Conservation (phyloP, 1,140 invertebrate genomes). For the Drosophila sechellia region DNA sequence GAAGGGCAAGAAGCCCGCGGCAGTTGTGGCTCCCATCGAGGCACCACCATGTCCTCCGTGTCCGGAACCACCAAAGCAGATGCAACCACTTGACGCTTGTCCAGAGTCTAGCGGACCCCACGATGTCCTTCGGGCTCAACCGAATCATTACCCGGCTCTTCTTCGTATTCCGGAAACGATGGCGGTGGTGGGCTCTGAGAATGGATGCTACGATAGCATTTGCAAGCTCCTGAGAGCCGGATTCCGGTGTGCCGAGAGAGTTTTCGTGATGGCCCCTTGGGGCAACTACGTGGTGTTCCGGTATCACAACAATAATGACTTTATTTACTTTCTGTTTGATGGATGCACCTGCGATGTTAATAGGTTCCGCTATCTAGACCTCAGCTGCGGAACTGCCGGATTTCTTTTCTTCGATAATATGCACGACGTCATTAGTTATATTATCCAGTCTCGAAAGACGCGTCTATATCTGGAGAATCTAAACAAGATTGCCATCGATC, state of each 20-base stretch:
- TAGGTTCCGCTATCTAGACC: slow-evolving; percentile 78
- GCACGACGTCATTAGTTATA: slow-evolving; percentile 78
- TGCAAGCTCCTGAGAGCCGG: slow-evolving; percentile 77
- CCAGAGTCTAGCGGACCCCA: slow-evolving; percentile 62
- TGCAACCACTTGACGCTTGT: slow-evolving; percentile 65
- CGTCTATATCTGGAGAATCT: slow-evolving; percentile 71
- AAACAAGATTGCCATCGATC: slow-evolving; percentile 73
- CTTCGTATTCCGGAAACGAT: slow-evolving; percentile 74
- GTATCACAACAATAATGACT: slow-evolving; percentile 65
- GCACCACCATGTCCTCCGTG: slow-evolving; percentile 53
- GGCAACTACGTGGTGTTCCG: slow-evolving; percentile 82
- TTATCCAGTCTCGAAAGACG: slow-evolving; percentile 73
- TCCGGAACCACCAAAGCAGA: slow-evolving; percentile 57
- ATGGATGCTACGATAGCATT: slow-evolving; percentile 80
- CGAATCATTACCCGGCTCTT: slow-evolving; percentile 78
- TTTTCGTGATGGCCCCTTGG: slow-evolving; percentile 82
- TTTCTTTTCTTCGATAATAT: slow-evolving; percentile 73
- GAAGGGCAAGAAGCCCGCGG: slow-evolving; percentile 25
- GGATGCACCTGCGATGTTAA: slow-evolving; percentile 82
- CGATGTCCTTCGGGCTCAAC: slow-evolving; percentile 65
- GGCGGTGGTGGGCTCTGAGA: slow-evolving; percentile 81
- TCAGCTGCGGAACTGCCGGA: slow-evolving; percentile 77
- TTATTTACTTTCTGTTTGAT: slow-evolving; percentile 77
- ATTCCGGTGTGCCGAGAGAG: slow-evolving; percentile 78
- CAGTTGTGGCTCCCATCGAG: slow-evolving; percentile 10